These are phyloP conservation scores for Coptotermes formosanus DNA, from an alignment of 1,140 invertebrate genomes.

Conservation along the genomic window DNA sequence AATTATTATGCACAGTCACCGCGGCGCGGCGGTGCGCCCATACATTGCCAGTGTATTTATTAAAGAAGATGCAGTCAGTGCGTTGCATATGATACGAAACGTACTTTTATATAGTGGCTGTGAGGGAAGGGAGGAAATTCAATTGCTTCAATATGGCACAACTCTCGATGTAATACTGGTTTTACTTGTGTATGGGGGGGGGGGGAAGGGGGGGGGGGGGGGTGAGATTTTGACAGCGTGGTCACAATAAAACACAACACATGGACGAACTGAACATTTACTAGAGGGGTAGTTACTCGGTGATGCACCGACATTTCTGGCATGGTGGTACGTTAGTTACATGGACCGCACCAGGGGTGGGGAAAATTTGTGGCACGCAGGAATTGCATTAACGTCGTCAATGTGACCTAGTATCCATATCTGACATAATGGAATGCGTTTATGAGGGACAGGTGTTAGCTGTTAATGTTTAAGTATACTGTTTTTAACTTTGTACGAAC, in stretches of 20 bases:
- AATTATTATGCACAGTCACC: background rate
- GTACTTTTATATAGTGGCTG: background rate
- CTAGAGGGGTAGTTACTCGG: background rate
- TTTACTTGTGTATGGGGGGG: background rate
- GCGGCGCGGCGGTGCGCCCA: background rate
- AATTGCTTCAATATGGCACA: conserved; percentile 27
- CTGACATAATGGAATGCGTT: too few relatives aligned
- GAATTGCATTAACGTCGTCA: background rate
- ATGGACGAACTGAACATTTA: conserved; percentile 8
- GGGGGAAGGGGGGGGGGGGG: background rate
- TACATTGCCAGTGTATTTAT: background rate
- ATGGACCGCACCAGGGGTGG: background rate
- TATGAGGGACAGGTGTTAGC: too few relatives aligned
- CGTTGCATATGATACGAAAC: background rate
- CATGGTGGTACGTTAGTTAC: background rate
- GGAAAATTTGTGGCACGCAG: background rate
- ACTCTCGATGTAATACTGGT: background rate
- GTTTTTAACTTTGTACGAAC: too few relatives aligned
- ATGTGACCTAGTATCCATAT: too few relatives aligned
- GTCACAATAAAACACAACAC: conserved; percentile 29
- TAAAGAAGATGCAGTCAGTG: background rate
- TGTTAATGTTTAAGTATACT: too few relatives aligned
- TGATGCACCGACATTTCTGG: background rate
- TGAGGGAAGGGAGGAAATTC: background rate
- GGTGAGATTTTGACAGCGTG: conserved; percentile 28